A percentile compares a stretch with the other conserved stretches of the same genome.
These are phyloP conservation scores for Sanderia malayensis DNA, from an alignment of 30 jellyfish, hydroid and myxozoan genomes.

Conservation along the genomic window DNA sequence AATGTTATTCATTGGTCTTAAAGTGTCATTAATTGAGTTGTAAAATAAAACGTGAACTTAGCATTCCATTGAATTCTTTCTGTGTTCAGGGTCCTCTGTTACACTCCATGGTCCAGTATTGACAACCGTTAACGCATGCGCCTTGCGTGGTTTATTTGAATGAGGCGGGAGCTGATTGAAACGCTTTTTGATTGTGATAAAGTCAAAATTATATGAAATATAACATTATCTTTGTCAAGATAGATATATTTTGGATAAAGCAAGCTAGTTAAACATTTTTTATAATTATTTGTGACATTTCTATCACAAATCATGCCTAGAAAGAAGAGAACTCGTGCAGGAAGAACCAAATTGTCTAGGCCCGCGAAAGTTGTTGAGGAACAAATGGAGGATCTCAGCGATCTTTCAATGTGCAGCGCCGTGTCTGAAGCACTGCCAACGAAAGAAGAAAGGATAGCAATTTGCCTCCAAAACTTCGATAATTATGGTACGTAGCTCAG, in stretches of 20 bases:
- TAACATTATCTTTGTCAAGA: not conserved
- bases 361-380: constrained; percentile 32
- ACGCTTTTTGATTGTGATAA: no score
- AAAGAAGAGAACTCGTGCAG: constrained; percentile 57
- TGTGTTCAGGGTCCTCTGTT: no score
- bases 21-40: no score
- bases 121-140: constrained; percentile 64
- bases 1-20: not conserved
- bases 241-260: not conserved
- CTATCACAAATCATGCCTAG: constrained; percentile 35
- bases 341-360: constrained; percentile 33
- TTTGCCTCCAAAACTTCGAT: not conserved
- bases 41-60: no score
- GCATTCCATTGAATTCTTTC: no score
- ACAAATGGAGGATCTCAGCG: constrained; percentile 47
- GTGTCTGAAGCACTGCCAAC: constrained; percentile 43
- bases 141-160: not conserved
- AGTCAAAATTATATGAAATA: not conserved
- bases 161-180: constrained; percentile 48
- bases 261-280: not conserved
- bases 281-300: not conserved
- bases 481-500: constrained; percentile 4
- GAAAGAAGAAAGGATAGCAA: constrained; percentile 43
- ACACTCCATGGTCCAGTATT: no score
- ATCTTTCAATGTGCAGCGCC: constrained; percentile 61